Evolutionary conservation across 2,888 invertebrate genomes (phyloP), one percentile per base, ranked within the genome.

Genomic region (Melanargia galathea): DNA sequence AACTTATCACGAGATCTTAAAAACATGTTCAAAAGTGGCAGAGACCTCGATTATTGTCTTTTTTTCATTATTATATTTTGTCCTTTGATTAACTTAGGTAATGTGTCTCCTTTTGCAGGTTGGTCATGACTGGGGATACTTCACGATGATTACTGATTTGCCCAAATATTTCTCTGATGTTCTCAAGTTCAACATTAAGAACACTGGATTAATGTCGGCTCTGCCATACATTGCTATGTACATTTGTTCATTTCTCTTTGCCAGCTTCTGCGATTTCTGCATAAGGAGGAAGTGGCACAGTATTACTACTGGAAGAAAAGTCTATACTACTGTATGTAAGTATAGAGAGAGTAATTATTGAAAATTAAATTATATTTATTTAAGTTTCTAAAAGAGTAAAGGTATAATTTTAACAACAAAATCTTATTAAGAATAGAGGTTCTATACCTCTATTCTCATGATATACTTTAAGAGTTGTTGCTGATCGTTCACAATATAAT

Each of bases 61-160:
- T 18, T 8, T 16, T 20, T 10, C 3, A 16, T 40, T 16, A 16
- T 16, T 16, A 8, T 16, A 8, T 7, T 2, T 16, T 43, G 16
- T 16, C 16, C 16, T 40, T 40, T 16, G 5, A 5, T 40, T 45
- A 20, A 20, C 18, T 33, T 4, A n/a, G n/a, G n/a, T n/a, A 16
- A 24, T 33, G 11, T 35, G 10, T 16, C n/a, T 5, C n/a, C 22
- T 63, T 72, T 73, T 16, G 13, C 90, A 94, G 89, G 80, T 93
- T 30, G 94, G 94, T 1, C 94, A 94, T 78, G 94, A 94, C 71
- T 94, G 94, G 92, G 94, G 94, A 1, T 93, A 94, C 73, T 94
- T 93, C 71, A 93, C 94, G 3, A 93, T 95, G 92, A 93, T 94
- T 20, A 94, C 94, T 0, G 94, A 95, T 73, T 84, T 95, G 18